Percentiles rank a stretch among this genome's conserved stretches.
phyloP scores from a whole-genome alignment of 2,113 vertebrate species.

The Protomyctophum bolini region DNA sequence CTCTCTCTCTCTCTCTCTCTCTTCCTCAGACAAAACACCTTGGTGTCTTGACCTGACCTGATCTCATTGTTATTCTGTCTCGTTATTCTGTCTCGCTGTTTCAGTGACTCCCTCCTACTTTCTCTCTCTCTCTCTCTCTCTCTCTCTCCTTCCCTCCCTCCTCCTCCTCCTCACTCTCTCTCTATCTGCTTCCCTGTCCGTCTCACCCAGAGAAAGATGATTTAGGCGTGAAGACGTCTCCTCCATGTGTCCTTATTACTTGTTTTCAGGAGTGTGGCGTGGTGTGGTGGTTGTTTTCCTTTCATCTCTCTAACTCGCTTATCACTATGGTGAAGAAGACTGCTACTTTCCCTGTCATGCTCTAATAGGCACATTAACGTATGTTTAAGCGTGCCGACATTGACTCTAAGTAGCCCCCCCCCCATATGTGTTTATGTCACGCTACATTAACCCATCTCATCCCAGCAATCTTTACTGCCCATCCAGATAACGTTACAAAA shows the following conservation, averaged over 20 bases:
- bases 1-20: neutral
- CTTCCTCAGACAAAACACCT: neutral
- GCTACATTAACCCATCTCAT: constrained; percentile 28
- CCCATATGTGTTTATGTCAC: constrained; percentile 25
- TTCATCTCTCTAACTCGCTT: no score
- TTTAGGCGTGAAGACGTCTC: neutral
- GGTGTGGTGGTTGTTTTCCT: no score
- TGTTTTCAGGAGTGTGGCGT: no score
- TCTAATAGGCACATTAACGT: constrained; percentile 38
- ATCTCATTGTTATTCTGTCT: no score
- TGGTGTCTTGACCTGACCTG: no score
- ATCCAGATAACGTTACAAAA: constrained; percentile 12
- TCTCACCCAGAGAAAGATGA: neutral
- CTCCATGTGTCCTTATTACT: no score
- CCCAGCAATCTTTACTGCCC: neutral
- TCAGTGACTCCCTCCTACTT: neutral
- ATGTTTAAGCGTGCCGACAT: constrained; percentile 24
- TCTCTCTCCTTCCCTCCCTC: neutral
- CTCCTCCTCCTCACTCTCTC: neutral
- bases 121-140: neutral
- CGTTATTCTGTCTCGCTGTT: no score
- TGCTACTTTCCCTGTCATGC: neutral
- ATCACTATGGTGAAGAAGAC: no score
- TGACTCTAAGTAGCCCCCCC: constrained; percentile 32
- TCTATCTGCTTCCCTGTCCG: neutral